These are phyloP conservation scores for Neostethus bicornis DNA, from an alignment of 2,797 vertebrate species.

Conservation along the genomic window DNA sequence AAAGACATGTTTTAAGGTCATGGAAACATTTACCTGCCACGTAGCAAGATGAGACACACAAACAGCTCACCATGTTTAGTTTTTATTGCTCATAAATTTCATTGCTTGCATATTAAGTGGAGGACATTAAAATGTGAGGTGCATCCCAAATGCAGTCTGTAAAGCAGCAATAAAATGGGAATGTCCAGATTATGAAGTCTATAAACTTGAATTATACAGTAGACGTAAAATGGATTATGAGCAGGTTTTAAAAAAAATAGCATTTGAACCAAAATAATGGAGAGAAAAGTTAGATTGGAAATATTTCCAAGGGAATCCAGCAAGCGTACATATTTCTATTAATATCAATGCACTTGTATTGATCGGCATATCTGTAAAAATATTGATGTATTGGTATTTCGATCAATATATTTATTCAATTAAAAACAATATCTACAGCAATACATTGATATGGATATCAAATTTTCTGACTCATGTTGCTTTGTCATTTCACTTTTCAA, in stretches of 20 bases:
- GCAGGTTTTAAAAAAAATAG: too few relatives aligned
- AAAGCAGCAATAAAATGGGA: slow-evolving; percentile 19
- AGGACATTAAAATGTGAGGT: slow-evolving; percentile 6
- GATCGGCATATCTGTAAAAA: too few relatives aligned
- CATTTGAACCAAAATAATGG: slow-evolving; percentile 17
- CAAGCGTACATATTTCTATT: too few relatives aligned
- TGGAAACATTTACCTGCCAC: slow-evolving; percentile 20
- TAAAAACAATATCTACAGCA: too few relatives aligned
- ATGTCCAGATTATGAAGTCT: background rate
- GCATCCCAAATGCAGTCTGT: slow-evolving; percentile 8
- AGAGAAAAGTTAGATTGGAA: slow-evolving; percentile 21
- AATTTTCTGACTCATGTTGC: slow-evolving; percentile 17
- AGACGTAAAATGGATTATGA: slow-evolving; percentile 3
- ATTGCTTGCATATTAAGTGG: slow-evolving; percentile 3
- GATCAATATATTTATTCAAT: too few relatives aligned
- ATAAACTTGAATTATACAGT: background rate
- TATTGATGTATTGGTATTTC: too few relatives aligned
- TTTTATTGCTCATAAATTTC: slow-evolving; percentile 29
- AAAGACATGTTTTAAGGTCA: slow-evolving; percentile 8
- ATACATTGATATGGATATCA: too few relatives aligned
- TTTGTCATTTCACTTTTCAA: slow-evolving; percentile 51
- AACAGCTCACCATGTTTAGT: slow-evolving; percentile 9
- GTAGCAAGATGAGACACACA: slow-evolving; percentile 23
- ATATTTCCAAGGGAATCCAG: slow-evolving; percentile 24
- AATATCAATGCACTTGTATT: too few relatives aligned